Conservation (phyloP, 2,113 vertebrate species). For the Columbina picui region DNA sequence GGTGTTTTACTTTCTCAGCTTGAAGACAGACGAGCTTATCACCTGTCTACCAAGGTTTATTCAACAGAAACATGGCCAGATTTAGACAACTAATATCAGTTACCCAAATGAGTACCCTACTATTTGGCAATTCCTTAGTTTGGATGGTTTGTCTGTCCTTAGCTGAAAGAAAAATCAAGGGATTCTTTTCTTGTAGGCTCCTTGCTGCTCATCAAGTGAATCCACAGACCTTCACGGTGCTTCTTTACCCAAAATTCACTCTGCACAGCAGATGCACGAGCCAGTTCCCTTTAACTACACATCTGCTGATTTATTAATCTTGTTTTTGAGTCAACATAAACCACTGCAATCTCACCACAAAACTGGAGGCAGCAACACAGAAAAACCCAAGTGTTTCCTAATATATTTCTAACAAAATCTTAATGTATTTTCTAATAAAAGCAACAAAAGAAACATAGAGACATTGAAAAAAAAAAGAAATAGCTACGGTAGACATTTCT, state of each 20-base stretch:
- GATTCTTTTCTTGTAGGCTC: not conserved
- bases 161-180: not conserved
- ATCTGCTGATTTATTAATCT: not conserved
- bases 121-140: not conserved
- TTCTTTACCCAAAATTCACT: not conserved
- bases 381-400: not conserved
- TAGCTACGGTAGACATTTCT: not conserved
- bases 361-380: not conserved
- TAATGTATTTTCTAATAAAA: not conserved
- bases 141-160: not conserved
- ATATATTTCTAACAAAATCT: not conserved
- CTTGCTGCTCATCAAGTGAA: not conserved
- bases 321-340: not conserved
- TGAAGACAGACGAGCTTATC: not conserved
- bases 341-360: not conserved
- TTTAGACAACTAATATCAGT: not conserved
- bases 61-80: not conserved
- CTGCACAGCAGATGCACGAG: not conserved
- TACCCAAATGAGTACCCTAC: not conserved
- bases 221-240: not conserved
- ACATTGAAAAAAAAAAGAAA: not conserved
- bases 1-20: not conserved
- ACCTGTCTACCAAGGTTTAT: not conserved
- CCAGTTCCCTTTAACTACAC: not conserved
- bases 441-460: not conserved